Evolutionary conservation across 2,888 invertebrate species (phyloP), one percentile per base, ranked within the genome.

Genomic region (Autographa pulchrina): DNA sequence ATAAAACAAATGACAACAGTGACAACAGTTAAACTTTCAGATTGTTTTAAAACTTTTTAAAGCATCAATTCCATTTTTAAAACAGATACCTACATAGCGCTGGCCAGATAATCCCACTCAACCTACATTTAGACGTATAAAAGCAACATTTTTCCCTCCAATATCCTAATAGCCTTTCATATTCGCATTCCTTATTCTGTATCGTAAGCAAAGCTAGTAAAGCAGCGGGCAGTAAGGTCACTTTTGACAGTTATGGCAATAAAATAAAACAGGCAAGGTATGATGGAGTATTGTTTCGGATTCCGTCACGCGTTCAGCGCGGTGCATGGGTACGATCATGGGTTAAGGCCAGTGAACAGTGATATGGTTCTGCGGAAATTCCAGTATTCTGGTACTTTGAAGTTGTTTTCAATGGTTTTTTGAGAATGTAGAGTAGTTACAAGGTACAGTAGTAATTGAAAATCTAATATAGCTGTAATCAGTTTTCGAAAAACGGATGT

Each of bases 221-320:
- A 73, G 80, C 75, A 69, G 72, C 78, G 68, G 77, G 76, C 78
- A 78, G 75, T 82, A 80, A 84, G 85, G 81, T 79, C 77, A 75
- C 76, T 79, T 85, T 88, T 86, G 88, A 89, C 89, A 89, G 88
- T 88, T 88, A 88, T 83, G 75, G 85, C 68, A 82, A 83, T 82
- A 88, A 87, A 88, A 91, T 89, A 90, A 92, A 90, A 91, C 90
- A 86, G 86, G 78, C 80, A 81, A 78, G 62, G 79, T 84, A 91
- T 91, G 91, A 93, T 92, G 92, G 93, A 84, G 92, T 88, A 94
- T 94, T 95, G 94, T 94, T 92, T 92, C 90, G 91, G 90, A 94
- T 95, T 94, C 94, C 94, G 86, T 92, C 94, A 94, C 83, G 83
- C 85, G 81, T 84, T 70, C 85, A 78, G 78, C 75, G 85, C 79